These are phyloP conservation scores for Cepaea hortensis DNA, from an alignment of 2,888 invertebrate species.

Conservation along the genomic window DNA sequence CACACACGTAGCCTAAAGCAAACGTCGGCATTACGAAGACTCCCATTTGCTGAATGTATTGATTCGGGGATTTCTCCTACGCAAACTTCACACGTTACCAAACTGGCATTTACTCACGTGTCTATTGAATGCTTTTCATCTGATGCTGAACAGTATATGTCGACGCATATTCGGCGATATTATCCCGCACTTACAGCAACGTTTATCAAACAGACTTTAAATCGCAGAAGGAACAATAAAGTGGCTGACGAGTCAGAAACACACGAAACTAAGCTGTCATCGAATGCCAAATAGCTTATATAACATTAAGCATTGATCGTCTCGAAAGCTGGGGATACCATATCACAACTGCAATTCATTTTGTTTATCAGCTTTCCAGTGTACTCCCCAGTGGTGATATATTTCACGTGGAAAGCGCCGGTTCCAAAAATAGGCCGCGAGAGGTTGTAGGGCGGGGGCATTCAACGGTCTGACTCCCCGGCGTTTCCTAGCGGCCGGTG, in stretches of 20 bases:
- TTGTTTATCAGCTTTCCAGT: conserved; percentile 30
- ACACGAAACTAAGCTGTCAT: too few relatives aligned
- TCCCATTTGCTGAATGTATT: background rate
- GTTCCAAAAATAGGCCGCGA: conserved; percentile 31
- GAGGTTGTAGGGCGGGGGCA: background rate
- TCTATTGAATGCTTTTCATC: too few relatives aligned
- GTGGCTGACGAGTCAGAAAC: too few relatives aligned
- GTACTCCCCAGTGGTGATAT: conserved; percentile 28
- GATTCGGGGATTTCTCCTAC: background rate
- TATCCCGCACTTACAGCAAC: too few relatives aligned
- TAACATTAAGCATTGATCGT: background rate
- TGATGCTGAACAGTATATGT: too few relatives aligned
- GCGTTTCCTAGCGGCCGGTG: conserved; percentile 34
- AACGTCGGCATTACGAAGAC: background rate
- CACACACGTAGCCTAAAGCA: background rate
- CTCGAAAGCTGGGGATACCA: background rate
- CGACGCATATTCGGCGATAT: too few relatives aligned
- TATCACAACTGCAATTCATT: conserved; percentile 15
- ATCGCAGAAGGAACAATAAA: too few relatives aligned
- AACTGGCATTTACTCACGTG: background rate
- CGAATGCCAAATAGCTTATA: background rate
- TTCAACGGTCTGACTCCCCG: conserved; percentile 19
- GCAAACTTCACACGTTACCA: background rate
- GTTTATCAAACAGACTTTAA: too few relatives aligned
- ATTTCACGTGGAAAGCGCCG: conserved; percentile 36